Base-by-base conservation (phyloP, 1,140 invertebrate species). In the Dendroctonus ponderosae region DNA sequence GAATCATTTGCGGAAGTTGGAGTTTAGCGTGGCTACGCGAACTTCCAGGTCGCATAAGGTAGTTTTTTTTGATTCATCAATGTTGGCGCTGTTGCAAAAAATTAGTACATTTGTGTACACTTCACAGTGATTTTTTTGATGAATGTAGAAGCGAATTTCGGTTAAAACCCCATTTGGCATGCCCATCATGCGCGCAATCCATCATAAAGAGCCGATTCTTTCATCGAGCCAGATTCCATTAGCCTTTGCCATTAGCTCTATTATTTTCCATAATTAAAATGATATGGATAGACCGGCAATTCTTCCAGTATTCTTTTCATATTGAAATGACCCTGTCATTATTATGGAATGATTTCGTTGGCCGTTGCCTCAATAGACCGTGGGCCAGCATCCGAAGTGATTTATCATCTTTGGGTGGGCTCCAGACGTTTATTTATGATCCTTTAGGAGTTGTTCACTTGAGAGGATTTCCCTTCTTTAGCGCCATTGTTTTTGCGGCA, bases 1-100 rank as follows among this genome's bases (percentile, higher is more conserved):
- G 0, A 90, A 88, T 79, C 86, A 87, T 79, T 76, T 89, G 77
- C 86, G 87, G 75, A 82, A 80, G 69, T 73, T 90, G 41, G 81
- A 86, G 68, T 84, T 85, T 4, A 86, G 86, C 73, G 76, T 70
- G 57, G 68, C 81, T 60, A 79, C 76, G 44, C 77, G 8, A n/a
- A 54, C 54, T 57, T 56, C 52, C 37, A 60, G 49, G 38, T 26
- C 62, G 3, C 49, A 46, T 62, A 66, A 69, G 70, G 74, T 74
- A 71, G 67, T 70, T 73, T 39, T 56, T 56, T 38, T 3, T 26
- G 26, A 26, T 26, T 26, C 26, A 26, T 26, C 1, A 26, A 26
- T 26, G 26, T 26, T 26, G 26, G 26, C 3, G 3, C 3, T 26
- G 1, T 26, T 26, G 26, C 1, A 3, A 3, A 26, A 26, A 26